Evolutionary conservation across 37 sponge, comb jelly and placozoan species (phyloP), one percentile per base, ranked within the genome.

Genomic region (Dysidea cf. avara): DNA sequence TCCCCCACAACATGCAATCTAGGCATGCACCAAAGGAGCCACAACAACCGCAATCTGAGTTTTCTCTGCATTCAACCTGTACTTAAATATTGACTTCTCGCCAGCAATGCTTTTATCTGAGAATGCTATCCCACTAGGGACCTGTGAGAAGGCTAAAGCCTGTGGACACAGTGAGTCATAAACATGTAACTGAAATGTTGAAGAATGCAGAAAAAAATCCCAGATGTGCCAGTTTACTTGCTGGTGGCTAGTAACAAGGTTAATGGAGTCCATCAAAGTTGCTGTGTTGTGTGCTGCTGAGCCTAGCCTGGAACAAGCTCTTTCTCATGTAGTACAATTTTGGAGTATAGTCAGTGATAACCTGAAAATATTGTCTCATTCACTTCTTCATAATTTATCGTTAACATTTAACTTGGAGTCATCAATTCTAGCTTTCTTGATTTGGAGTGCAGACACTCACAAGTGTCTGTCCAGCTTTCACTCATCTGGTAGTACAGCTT

Each of bases 161-260:
- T n/a, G n/a, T n/a, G n/a, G n/a, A n/a, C n/a, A n/a, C n/a, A n/a
- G n/a, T n/a, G n/a, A n/a, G n/a, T n/a, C n/a, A n/a, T n/a, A n/a
- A n/a, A n/a, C n/a, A n/a, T n/a, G n/a, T n/a, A n/a, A n/a, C n/a
- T n/a, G n/a, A n/a, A n/a, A n/a, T n/a, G n/a, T n/a, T n/a, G n/a
- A n/a, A n/a, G n/a, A n/a, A n/a, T n/a, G n/a, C n/a, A n/a, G n/a
- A n/a, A n/a, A n/a, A n/a, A n/a, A n/a, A n/a, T n/a, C n/a, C n/a
- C n/a, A n/a, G 90, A 89, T 39, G 54, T 89, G 16, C 85, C 90
- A 7, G 77, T 83, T 39, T 89, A 75, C 72, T 61, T 89, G 14
- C 90, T 85, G 51, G 39, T 49, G 25, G 81, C 81, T 43, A 84
- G 84, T 77, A 79, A 73, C 63, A 75, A 61, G 66, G 43, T 69